These are phyloP conservation scores for Menura novaehollandiae DNA, from an alignment of 2,113 vertebrate species.

Conservation along the genomic window DNA sequence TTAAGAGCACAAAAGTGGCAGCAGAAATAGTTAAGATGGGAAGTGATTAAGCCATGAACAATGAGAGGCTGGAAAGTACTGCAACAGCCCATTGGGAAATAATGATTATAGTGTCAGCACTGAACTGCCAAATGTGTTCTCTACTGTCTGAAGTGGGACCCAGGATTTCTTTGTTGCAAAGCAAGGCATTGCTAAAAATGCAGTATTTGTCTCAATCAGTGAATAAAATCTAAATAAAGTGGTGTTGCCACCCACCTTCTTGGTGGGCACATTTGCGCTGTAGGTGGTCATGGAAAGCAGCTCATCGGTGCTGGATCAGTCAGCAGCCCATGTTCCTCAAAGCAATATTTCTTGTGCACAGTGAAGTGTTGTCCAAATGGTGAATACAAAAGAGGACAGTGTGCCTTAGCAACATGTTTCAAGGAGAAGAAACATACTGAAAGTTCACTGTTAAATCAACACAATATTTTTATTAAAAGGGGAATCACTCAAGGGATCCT, in stretches of 20 bases:
- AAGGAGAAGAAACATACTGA: not conserved
- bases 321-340: not conserved
- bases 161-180: not conserved
- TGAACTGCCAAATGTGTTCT: not conserved
- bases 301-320: not conserved
- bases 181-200: not conserved
- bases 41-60: constrained; percentile 29
- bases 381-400: not conserved
- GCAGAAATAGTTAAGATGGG: constrained; percentile 14
- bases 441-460: not conserved
- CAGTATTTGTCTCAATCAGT: not conserved
- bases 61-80: constrained; percentile 24
- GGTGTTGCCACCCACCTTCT: not conserved
- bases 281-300: not conserved
- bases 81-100: constrained; percentile 35
- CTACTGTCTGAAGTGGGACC: not conserved
- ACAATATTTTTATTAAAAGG: not conserved
- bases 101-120: not conserved
- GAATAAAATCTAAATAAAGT: not conserved
- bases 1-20: not conserved
- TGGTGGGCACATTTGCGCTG: not conserved
- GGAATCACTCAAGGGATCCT: not conserved
- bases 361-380: not conserved
- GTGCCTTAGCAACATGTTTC: not conserved
- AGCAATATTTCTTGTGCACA: not conserved